Evolutionary conservation across 2,797 vertebrate genomes (phyloP), one percentile per base, ranked within the genome.

Genomic region (Danionella dracula): DNA sequence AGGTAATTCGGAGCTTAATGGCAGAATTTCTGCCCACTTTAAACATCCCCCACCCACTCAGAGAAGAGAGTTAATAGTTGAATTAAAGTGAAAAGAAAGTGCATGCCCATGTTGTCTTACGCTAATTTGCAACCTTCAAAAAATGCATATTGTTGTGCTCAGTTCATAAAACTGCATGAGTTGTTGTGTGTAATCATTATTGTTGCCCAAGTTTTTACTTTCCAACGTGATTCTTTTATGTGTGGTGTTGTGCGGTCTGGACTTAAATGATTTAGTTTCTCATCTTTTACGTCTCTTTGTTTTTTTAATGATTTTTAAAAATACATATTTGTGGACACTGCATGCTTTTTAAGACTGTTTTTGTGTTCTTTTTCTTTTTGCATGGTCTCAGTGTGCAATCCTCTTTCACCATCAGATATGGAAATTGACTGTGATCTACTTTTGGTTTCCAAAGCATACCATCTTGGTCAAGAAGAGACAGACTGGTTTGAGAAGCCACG

Each of bases 401-500:
- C 84, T 82, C 84, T 81, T 81, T 83, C 84, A 75, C 80, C 73
- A 32, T 80, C 81, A 83, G 79, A 88, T 80, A 70, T 73, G 82
- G 83, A 89, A 83, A 92, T 90, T 98, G 93, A 98, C 85, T 90
- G 88, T 94, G 86, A 90, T 93, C 91, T 97, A 88, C 95, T 95
- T 95, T 95, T 95, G 94, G 91, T 98, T 97, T 93, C 93, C 77
- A 90, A 98, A 99, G 96, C 97, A 80, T 99, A 99, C 92, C 96
- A 99, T 89, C 94, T 99, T 87, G 94, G 97, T 83, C 96, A 99
- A 87, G 97, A 99, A 85, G 97, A 99, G 89, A 99, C 96, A 10
- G 97, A 99, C 90, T 99, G 97, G 97, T 99, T 99, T 88, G 96
- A 99, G 91, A 99, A 99, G 83, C 96, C 96, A 62, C 86, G 90